Evolutionary conservation across 2,888 invertebrate species (phyloP).

Genomic region (Hecatera dysodea): DNA sequence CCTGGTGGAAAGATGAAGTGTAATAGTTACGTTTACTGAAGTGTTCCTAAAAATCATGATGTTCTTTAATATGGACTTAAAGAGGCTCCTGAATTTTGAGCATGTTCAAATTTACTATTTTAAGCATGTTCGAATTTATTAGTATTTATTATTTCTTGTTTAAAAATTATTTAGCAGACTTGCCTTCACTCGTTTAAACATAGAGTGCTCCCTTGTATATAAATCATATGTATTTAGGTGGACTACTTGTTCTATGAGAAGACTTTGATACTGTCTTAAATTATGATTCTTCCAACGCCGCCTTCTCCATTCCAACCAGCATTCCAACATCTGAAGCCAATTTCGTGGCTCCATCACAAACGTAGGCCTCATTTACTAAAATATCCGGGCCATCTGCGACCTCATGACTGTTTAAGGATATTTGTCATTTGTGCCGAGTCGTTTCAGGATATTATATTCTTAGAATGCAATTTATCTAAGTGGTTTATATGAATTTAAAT

Average conservation of each 20-base stretch:
- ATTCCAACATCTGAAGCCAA: constrained; percentile 20
- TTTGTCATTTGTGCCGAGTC: constrained; percentile 79
- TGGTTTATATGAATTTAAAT: constrained; percentile 50
- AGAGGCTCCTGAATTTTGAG: no score
- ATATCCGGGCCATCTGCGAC: constrained; percentile 87
- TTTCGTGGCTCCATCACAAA: constrained; percentile 76
- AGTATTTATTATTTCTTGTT: neutral
- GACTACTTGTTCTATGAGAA: neutral
- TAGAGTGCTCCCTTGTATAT: no score
- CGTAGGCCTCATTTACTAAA: constrained; percentile 87
- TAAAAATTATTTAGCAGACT: neutral
- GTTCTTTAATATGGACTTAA: no score
- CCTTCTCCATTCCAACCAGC: constrained; percentile 41
- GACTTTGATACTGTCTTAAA: neutral
- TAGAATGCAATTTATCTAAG: constrained; percentile 64
- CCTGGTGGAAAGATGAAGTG: no score
- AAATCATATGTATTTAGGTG: no score
- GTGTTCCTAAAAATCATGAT: no score
- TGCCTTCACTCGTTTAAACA: no score
- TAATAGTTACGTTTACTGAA: no score
- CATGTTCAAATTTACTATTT: no score
- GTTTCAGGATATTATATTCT: constrained; percentile 66
- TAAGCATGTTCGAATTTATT: no score
- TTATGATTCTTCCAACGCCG: neutral
- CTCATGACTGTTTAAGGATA: constrained; percentile 81